Evolutionary conservation across 2,888 invertebrate genomes (phyloP).

Genomic region (Micoletzkya japonica): DNA sequence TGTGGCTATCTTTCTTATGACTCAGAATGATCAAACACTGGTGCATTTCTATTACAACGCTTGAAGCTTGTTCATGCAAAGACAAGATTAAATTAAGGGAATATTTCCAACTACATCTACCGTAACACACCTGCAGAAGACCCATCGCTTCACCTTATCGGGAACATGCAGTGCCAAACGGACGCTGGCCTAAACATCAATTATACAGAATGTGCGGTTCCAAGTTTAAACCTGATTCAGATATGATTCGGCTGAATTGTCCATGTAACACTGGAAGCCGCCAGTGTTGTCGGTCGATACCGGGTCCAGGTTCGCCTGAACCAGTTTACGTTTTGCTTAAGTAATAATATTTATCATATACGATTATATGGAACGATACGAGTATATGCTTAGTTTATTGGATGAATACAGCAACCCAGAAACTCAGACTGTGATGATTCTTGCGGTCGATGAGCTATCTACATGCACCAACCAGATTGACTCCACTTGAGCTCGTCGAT

Average conservation of each 20-base stretch:
- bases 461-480: no score
- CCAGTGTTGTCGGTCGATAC: conserved; percentile 53
- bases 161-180: conserved; percentile 54
- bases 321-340: no score
- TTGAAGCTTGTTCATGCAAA: background rate
- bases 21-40: no score
- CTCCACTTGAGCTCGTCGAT: no score
- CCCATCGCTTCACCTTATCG: conserved; percentile 47
- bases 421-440: no score
- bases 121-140: conserved; percentile 38
- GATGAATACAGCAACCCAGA: no score
- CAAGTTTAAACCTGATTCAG: conserved; percentile 34
- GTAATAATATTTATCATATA: no score
- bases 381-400: no score
- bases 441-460: no score
- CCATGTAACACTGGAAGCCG: conserved; percentile 54
- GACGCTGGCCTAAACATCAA: conserved; percentile 41
- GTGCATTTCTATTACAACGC: background rate
- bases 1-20: no score
- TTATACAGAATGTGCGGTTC: no score
- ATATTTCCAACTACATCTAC: background rate
- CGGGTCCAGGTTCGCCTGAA: conserved; percentile 42
- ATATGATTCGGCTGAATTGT: conserved; percentile 40
- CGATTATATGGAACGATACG: no score
- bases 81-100: background rate